Evolutionary conservation across 2,888 invertebrate genomes (phyloP), one percentile per base, ranked within the genome.

Genomic region (Hirtodrosophila histrioides): DNA sequence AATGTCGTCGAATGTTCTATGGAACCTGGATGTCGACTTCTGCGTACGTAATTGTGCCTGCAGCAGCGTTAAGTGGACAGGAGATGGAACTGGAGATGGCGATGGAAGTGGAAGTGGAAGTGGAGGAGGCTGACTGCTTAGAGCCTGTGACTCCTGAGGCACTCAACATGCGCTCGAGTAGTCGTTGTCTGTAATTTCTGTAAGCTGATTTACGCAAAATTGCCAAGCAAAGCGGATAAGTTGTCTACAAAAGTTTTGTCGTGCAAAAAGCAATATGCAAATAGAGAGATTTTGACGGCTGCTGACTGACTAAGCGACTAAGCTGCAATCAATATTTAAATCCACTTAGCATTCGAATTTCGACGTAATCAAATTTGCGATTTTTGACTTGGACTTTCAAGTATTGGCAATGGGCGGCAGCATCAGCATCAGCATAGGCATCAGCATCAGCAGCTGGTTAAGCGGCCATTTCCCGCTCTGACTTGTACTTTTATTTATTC

Each of bases 261-360:
- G 31, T 69, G 51, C 66, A 69, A 67, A 81, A 78, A 87, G 87
- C 85, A 88, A 84, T 86, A 84, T 88, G 84, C 88, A 84, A 84
- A 84, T 88, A 71, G 55, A 68, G 60, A 53, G 78, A 79, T 73
- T 82, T 67, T 56, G 56, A 71, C 61, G 61, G 37, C 44, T 50
- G 44, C 9, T 35, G 44, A 45, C 29, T 39, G 31, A 43, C 33
- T 53, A 37, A n/a, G 55, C 57, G 61, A 36, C 75, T 88, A 81
- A 86, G 85, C 84, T 86, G 82, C 84, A 85, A 85, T 85, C 84
- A 88, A 85, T 85, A 85, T 88, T 88, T 85, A 85, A 85, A 85
- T 85, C 84, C 88, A 87, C 74, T 85, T 84, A 85, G 68, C 61
- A 71, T 79, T 83, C 78, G 80, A 76, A 86, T 83, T 88, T 74